Evolutionary conservation across 2,888 invertebrate species (phyloP), one percentile per base, ranked within the genome.

Genomic region (Girardia tigrina): DNA sequence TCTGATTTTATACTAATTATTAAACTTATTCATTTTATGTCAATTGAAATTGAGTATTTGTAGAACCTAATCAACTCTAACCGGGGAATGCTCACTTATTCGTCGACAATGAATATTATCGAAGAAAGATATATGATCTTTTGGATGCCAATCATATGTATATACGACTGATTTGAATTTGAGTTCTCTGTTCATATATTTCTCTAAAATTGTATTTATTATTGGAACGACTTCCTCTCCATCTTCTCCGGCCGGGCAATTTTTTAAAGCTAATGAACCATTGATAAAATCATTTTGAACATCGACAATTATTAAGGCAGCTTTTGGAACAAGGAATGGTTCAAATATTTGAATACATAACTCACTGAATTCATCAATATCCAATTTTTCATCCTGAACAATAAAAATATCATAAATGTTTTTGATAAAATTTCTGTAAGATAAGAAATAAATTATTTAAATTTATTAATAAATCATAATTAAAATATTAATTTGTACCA

Each of bases 231-330:
- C 91, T 88, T 89, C 85, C 74, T 83, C 82, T 20, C 91, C 91
- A 88, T 89, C 85, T 75, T 83, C 82, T 20, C 91, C 90, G 23
- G 94, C 93, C 78, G 91, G 90, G 85, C 93, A 93, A 82, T 92
- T 89, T 85, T 90, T 91, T 82, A 97, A 90, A 84, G 93, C 90
- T 80, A 97, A 88, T 6, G 92, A 91, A 70, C 95, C 95, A 75
- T 90, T 89, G 82, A 97, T 93, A 86, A 97, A 97, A 86, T 97
- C 95, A 85, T 97, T 95, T 87, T 97, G 95, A 28, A 95, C 94
- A 84, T 97, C 95, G 78, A 97, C 92, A 77, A 95, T 89, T 78
- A 97, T 87, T 83, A 97, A 90, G 27, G 90, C 94, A 20, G 81
- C 69, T 26, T 27, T 6, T 56, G 56, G 42, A 26, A 27, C 26